Base-by-base conservation (phyloP, 2,797 vertebrate species). In the Pipistrellus pipistrellus region DNA sequence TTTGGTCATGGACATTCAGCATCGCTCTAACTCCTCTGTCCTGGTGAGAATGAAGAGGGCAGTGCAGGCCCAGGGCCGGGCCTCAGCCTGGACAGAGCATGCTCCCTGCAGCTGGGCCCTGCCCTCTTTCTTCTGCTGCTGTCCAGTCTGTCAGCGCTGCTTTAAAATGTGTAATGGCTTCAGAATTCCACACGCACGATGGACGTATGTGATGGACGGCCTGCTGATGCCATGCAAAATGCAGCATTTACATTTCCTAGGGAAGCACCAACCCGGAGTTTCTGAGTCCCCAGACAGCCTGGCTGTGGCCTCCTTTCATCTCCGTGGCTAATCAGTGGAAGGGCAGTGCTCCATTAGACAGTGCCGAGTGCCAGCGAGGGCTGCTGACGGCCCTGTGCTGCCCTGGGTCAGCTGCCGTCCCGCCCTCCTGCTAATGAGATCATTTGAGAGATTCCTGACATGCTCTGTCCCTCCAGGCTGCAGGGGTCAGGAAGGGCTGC, bases 321-420 rank as follows among this genome's bases (percentile, higher is more conserved):
- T 91, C 81, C 0, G 6, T 17, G 23, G 48, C 96, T 83, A 12
- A 82, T 77, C 92, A 41, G 88, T 0, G 8, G 87, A 87, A 91
- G 82, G 88, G 66, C 53, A 59, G 7, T 1, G 1, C 2, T 9
- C 64, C 38, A 13, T 51, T 9, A 35, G 62, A 82, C 10, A 11
- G 64, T 27, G 13, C 32, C 8, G 64, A 80, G 77, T 27, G 23
- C 51, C 21, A 6, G 57, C 0, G 4, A 46, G 0, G 4, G 57
- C 77, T 55, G 0, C 55, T 5, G 76, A 69, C 1, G 48, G 76
- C 95, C 69, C 76, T 0, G 4, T 6, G 81, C 41, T 20, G 57
- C 13, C 38, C 2, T 55, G 68, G 81, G 18, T 1, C 0, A 4
- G 64, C 13, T 69, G n/a, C n/a, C 0, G 0, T 38, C 41, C 75